A percentile compares a stretch with the other conserved stretches of the same genome.
Evolutionary conservation across 2,888 invertebrate species (phyloP).

Genomic region (Diadegma fenestrale): DNA sequence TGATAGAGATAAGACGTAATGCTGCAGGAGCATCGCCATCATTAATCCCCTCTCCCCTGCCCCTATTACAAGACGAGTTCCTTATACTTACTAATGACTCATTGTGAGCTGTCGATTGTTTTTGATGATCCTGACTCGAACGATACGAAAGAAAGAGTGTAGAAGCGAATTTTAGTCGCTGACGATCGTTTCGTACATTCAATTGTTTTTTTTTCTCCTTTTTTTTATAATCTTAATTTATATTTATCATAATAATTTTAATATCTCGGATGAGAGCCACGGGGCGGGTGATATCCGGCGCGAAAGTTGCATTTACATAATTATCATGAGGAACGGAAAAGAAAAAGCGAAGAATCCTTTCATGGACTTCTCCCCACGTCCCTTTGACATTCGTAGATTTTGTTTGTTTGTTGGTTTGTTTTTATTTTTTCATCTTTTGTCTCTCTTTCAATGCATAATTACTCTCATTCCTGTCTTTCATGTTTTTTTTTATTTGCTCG

Average conservation of each 20-base stretch:
- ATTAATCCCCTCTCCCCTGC: neutral
- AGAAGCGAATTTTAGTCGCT: conserved; percentile 9
- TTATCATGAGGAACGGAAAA: conserved; percentile 17
- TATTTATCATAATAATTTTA: conserved; percentile 45
- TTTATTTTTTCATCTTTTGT: conserved; percentile 38
- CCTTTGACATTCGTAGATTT: conserved; percentile 49
- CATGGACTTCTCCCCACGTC: conserved; percentile 33
- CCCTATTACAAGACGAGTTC: conserved; percentile 42
- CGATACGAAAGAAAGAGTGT: conserved; percentile 8
- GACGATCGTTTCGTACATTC: conserved; percentile 28
- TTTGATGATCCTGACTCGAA: conserved; percentile 25
- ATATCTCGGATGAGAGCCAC: conserved; percentile 56
- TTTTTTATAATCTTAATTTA: conserved; percentile 6
- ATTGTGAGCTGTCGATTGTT: conserved; percentile 8
- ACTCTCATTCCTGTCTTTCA: neutral
- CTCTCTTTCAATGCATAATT: conserved; percentile 7
- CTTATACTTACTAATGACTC: conserved; percentile 33
- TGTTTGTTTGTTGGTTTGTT: conserved; percentile 52
- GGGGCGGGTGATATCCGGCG: conserved; percentile 62
- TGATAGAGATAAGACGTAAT: conserved; percentile 49
- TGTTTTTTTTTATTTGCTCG: conserved; percentile 2
- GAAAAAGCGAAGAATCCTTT: conserved; percentile 48
- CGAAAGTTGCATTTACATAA: conserved; percentile 55
- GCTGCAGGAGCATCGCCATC: conserved; percentile 41
- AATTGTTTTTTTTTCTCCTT: conserved; percentile 5